phyloP scores from a whole-genome alignment of 2,888 invertebrate species.

The Rutpela maculata region DNA sequence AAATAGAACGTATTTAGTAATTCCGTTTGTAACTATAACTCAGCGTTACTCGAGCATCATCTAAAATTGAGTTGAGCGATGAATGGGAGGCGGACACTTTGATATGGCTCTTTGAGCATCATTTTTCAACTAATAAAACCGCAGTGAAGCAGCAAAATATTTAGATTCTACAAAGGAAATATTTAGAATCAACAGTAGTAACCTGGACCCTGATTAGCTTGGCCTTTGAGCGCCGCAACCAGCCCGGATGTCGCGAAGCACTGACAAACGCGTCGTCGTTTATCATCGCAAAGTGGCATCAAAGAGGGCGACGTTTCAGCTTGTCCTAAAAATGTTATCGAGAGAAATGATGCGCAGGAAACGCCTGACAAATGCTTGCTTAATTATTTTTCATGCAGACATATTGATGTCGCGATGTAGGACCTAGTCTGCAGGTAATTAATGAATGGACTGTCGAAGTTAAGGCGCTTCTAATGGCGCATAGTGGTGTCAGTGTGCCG shows the following conservation, averaged over 20 bases:
- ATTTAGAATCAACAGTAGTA: slow-evolving; percentile 65
- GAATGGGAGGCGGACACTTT: slow-evolving; percentile 66
- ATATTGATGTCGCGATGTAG: slow-evolving; percentile 70
- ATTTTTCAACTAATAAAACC: slow-evolving; percentile 66
- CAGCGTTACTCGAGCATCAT: slow-evolving; percentile 40
- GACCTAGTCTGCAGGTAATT: slow-evolving; percentile 61
- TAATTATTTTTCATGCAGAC: slow-evolving; percentile 73
- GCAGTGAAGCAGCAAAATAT: slow-evolving; percentile 58
- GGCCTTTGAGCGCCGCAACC: slow-evolving; percentile 41
- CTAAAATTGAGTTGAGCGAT: slow-evolving; percentile 60
- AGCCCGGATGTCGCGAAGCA: slow-evolving; percentile 71
- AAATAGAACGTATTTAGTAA: background rate
- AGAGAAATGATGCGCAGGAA: slow-evolving; percentile 71
- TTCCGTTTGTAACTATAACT: background rate
- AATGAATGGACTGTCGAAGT: slow-evolving; percentile 65
- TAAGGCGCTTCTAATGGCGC: slow-evolving; percentile 67
- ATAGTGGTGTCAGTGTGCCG: slow-evolving; percentile 64
- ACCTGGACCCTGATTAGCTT: slow-evolving; percentile 64
- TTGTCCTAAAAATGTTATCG: slow-evolving; percentile 73
- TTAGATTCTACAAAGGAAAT: slow-evolving; percentile 65
- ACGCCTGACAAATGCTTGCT: slow-evolving; percentile 73
- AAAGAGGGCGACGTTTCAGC: slow-evolving; percentile 70
- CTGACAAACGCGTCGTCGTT: slow-evolving; percentile 71
- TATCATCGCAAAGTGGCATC: slow-evolving; percentile 72
- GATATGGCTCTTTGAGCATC: slow-evolving; percentile 67